Percentiles rank a stretch among this genome's conserved stretches.
Conservation (phyloP, 2,113 vertebrate species). For the Notothenia rossii region DNA sequence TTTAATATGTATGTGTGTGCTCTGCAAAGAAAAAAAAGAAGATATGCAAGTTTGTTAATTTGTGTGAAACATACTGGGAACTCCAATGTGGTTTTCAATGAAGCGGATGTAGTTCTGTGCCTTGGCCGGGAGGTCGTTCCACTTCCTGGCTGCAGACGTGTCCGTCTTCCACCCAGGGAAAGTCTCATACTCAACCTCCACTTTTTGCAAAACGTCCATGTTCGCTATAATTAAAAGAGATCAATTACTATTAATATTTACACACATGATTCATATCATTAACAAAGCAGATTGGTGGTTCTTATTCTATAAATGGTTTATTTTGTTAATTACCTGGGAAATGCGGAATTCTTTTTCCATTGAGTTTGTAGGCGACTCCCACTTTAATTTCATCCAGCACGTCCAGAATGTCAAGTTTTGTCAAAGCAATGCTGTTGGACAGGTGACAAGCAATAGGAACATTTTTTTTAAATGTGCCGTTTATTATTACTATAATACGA, state of each 20-base stretch:
- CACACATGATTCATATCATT: neutral
- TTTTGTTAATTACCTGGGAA: constrained; percentile 89
- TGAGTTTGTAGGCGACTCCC: constrained; percentile 93
- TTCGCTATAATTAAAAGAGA: constrained; percentile 85
- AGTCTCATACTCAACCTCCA: constrained; percentile 96
- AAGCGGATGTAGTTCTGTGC: constrained; percentile 97
- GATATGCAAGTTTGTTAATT: neutral
- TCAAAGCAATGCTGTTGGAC: constrained; percentile 92
- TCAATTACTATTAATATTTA: neutral
- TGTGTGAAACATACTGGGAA: constrained; percentile 87
- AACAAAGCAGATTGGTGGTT: neutral
- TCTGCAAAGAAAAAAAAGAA: constrained; percentile 5
- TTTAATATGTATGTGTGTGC: neutral
- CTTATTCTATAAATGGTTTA: neutral
- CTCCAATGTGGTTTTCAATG: constrained; percentile 95
- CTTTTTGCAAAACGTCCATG: constrained; percentile 95
- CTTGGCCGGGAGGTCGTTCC: constrained; percentile 94
- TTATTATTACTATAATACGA: neutral
- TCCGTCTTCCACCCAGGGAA: constrained; percentile 98
- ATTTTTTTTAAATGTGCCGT: neutral
- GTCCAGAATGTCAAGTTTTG: constrained; percentile 98
- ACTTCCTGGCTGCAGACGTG: constrained; percentile 92
- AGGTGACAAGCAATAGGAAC: neutral
- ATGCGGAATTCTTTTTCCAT: constrained; percentile 95
- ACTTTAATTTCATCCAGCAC: constrained; percentile 96